A percentile compares a stretch with the other conserved stretches of the same genome.
phyloP scores from a whole-genome alignment of 2,888 invertebrate genomes.

The Aspidiotus rigidus region DNA sequence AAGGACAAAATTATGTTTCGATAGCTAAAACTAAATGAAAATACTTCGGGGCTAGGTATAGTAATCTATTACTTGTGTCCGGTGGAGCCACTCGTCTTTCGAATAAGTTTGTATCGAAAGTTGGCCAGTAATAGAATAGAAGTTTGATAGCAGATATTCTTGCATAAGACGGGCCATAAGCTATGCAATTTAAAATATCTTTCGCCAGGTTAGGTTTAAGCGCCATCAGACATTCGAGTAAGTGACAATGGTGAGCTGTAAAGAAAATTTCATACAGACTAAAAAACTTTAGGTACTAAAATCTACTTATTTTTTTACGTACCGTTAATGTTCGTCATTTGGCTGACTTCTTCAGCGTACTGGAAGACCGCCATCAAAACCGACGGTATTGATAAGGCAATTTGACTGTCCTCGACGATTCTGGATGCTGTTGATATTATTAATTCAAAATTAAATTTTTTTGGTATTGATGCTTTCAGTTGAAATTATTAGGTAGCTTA shows the following conservation, averaged over 20 bases:
- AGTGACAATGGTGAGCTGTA: constrained; percentile 88
- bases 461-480: neutral
- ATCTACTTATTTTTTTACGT: neutral
- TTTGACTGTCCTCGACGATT: constrained; percentile 64
- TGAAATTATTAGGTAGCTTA: neutral
- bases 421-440: constrained; percentile 49
- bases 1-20: constrained; percentile 12
- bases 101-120: constrained; percentile 85
- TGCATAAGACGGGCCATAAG: constrained; percentile 89
- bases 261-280: constrained; percentile 26
- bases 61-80: constrained; percentile 24
- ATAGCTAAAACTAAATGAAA: neutral
- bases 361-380: constrained; percentile 94
- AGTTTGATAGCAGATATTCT: constrained; percentile 92
- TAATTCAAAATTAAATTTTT: neutral
- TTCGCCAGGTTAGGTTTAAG: constrained; percentile 81
- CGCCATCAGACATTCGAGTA: constrained; percentile 91
- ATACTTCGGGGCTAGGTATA: neutral
- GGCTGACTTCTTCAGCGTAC: constrained; percentile 56
- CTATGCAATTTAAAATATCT: constrained; percentile 89
- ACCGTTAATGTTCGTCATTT: constrained; percentile 21
- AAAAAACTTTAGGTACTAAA: neutral
- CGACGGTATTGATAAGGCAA: constrained; percentile 78
- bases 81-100: constrained; percentile 66
- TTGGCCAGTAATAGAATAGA: constrained; percentile 98